A percentile compares a stretch with the other conserved stretches of the same genome.
Evolutionary conservation across 1,140 invertebrate genomes (phyloP).

Genomic region (Octopus bimaculoides): DNA sequence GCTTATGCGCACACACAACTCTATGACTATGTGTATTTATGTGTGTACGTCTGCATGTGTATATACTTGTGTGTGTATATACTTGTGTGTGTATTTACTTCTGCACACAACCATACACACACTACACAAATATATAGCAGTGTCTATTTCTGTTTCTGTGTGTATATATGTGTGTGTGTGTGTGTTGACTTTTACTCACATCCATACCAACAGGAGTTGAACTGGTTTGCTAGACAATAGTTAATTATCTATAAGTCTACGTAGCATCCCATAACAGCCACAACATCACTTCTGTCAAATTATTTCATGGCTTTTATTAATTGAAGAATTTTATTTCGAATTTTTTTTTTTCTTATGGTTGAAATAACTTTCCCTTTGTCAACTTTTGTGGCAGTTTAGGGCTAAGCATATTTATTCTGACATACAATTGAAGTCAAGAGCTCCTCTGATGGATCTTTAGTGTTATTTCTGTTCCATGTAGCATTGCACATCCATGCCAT

Average conservation of each 20-base stretch:
- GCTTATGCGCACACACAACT: background rate
- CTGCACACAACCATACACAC: background rate
- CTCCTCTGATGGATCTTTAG: no score
- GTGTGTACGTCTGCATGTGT: background rate
- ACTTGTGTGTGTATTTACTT: background rate
- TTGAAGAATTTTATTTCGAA: background rate
- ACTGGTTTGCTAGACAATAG: background rate
- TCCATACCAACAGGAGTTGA: background rate
- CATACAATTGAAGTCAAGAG: no score
- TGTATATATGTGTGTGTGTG: constrained; percentile 1
- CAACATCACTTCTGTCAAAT: background rate
- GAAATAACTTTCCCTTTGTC: no score
- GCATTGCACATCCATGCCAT: no score
- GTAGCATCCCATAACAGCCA: background rate
- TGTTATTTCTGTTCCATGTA: no score
- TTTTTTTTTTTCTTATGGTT: background rate
- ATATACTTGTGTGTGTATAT: background rate
- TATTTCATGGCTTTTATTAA: background rate
- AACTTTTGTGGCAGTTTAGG: no score
- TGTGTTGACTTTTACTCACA: background rate
- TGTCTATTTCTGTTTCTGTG: background rate
- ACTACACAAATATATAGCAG: background rate
- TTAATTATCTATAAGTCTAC: background rate
- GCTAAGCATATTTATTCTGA: no score
- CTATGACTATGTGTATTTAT: background rate